Evolutionary conservation across 2,797 vertebrate genomes (phyloP), one percentile per base, ranked within the genome.

Genomic region (Sebastes oblongus): DNA sequence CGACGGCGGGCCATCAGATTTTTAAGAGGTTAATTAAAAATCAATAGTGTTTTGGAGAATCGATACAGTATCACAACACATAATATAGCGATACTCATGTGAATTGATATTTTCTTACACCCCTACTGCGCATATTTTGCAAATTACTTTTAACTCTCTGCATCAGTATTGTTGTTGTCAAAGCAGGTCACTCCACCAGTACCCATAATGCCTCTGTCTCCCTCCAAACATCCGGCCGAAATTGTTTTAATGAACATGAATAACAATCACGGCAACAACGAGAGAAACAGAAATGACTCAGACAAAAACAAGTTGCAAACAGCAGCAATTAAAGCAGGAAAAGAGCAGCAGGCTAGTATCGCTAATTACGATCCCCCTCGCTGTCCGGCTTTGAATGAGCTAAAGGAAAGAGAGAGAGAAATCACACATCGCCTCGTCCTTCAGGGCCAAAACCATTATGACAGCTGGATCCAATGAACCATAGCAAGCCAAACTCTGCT

Each of bases 401-500:
- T 12, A 4, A 74, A 80, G 39, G 72, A 30, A 59, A 60, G 10
- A 55, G 13, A 46, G 5, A 46, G 5, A 46, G 3, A 29, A 7
- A 54, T 54, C 52, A n/a, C n/a, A n/a, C 52, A 54, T 25, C 65
- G 75, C 56, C 20, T 67, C 60, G 30, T 72, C 13, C 55, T 77
- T 69, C 12, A 55, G 81, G 72, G 72, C 62, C 69, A 81, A 87
- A 83, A 55, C 50, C 62, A 83, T 85, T 62, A 81, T 72, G 70
- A 62, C 34, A 67, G 59, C 66, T 82, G 77, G 82, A 82, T 77
- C 66, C 70, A 80, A 62, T 72, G 46, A 82, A 71, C 58, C 83
- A 61, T 11, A 58, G 52, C 78, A 8, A 59, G 30, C 54, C 56
- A 67, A 82, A 54, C 52, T 54, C 66, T 68, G 13, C 39, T 24